These are phyloP conservation scores for Microvelia longipes DNA, from an alignment of 1,140 invertebrate species.

Conservation along the genomic window DNA sequence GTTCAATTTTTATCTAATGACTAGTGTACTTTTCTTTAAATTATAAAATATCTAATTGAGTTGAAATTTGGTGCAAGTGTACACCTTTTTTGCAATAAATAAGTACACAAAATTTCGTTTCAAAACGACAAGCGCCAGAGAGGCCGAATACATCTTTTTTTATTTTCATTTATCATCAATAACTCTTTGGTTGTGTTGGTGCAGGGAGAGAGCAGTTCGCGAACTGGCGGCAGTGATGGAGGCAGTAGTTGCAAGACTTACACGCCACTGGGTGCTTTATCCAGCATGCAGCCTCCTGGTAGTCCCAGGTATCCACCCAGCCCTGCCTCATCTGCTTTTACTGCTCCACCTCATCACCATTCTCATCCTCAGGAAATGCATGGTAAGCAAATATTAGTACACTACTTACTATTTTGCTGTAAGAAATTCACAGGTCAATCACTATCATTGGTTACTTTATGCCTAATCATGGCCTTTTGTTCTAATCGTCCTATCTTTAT, in stretches of 20 bases:
- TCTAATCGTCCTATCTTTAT: too few relatives aligned
- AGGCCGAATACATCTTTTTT: too few relatives aligned
- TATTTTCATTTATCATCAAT: too few relatives aligned
- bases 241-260: constrained; percentile 38
- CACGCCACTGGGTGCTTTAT: constrained; percentile 65
- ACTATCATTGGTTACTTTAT: background rate
- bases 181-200: too few relatives aligned
- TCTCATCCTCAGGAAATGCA: constrained; percentile 22
- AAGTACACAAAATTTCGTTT: too few relatives aligned
- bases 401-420: constrained; percentile 1
- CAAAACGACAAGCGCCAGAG: too few relatives aligned
- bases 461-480: too few relatives aligned
- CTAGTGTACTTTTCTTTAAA: too few relatives aligned
- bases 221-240: constrained; percentile 2
- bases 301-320: constrained; percentile 8
- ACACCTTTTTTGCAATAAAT: too few relatives aligned
- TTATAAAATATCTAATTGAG: too few relatives aligned
- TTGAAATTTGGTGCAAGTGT: too few relatives aligned
- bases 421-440: background rate
- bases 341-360: constrained; percentile 11
- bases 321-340: constrained; percentile 8
- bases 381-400: constrained; percentile 20
- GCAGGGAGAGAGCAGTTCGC: constrained; percentile 1
- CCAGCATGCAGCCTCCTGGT: constrained; percentile 63
- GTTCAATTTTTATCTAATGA: too few relatives aligned